Percentiles rank a stretch among this genome's conserved stretches.
These are phyloP conservation scores for Alosa alosa DNA, from an alignment of 2,113 vertebrate species.

Conservation along the genomic window DNA sequence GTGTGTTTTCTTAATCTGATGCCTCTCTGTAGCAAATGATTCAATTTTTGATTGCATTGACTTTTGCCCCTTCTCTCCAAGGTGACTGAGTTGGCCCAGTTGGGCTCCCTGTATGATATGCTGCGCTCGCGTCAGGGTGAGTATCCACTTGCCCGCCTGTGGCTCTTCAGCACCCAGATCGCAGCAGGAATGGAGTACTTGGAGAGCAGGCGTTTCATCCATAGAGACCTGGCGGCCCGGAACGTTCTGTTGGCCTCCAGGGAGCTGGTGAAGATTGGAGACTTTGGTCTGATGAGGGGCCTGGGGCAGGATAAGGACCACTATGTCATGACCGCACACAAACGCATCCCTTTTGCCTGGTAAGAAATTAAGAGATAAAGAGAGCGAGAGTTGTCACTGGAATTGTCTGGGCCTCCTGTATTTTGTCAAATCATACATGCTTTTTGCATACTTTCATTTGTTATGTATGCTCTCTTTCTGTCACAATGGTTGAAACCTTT, in stretches of 20 bases:
- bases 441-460: background rate
- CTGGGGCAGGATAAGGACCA: slow-evolving; percentile 72
- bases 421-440: no score
- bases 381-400: background rate
- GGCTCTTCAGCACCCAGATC: slow-evolving; percentile 81
- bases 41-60: background rate
- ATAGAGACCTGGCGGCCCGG: slow-evolving; percentile 83
- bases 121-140: slow-evolving; percentile 68
- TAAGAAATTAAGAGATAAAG: slow-evolving; percentile 54
- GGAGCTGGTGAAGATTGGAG: slow-evolving; percentile 80
- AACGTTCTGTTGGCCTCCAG: slow-evolving; percentile 79
- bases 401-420: no score
- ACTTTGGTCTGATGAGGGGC: slow-evolving; percentile 84
- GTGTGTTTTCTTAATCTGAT: background rate
- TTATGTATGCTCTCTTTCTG: background rate
- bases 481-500: background rate
- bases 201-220: slow-evolving; percentile 77
- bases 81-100: slow-evolving; percentile 82
- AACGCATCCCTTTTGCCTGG: slow-evolving; percentile 86
- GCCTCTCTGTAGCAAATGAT: background rate
- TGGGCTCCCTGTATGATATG: slow-evolving; percentile 79
- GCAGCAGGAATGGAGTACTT: slow-evolving; percentile 83
- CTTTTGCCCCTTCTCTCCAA: slow-evolving; percentile 39
- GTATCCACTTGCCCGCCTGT: slow-evolving; percentile 76
- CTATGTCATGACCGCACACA: slow-evolving; percentile 83